Base-by-base conservation (phyloP, 2,888 invertebrate genomes). In the Andricus curvator region DNA sequence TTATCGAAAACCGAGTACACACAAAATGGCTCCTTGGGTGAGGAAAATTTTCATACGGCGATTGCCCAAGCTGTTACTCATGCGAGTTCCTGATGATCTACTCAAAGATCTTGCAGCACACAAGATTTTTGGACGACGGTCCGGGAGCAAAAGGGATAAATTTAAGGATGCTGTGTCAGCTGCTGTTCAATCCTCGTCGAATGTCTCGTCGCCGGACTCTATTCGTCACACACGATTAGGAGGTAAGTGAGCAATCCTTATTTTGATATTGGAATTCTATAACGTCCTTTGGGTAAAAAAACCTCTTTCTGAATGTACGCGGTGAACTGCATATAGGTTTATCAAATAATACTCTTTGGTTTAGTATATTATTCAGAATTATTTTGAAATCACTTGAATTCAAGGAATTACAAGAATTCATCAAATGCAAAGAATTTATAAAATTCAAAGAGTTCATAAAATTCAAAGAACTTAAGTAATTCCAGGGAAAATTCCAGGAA, bases 1-100 rank as follows among this genome's bases (percentile, higher is more conserved):
- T 91, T 98, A 98, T 91, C 96, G 98, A 5, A 98, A 98, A 91
- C 98, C 98, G 0, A 98, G 98, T 91, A 98, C 98, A 0, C 98
- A 98, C 91, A 97, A 97, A 93, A 98, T 98, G 98, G 96, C 97
- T n/a, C 97, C 97, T 0, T 98, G 98, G 98, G 97, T 98, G 56
- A 94, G 97, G 78, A 96, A 95, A 86, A 96, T 98, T 90, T 98
- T 98, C 91, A 98, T 98, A 89, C 96, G 96, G 84, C 95, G 96
- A 84, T 94, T 98, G 64, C 98, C 98, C 0, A 97, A 97, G 88
- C 90, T 98, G 78, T 93, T 98, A 51, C 93, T 98, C 84, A 98
- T 98, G 98, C 94, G 97, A 81, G 97, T 98, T 0, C 98, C 98
- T 1, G 97, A 97, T 88, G 97, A 97, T 92, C 93, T 97, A 87